Evolutionary conservation across 2,888 invertebrate species (phyloP).

Genomic region (Cryptocheilus praepositus): DNA sequence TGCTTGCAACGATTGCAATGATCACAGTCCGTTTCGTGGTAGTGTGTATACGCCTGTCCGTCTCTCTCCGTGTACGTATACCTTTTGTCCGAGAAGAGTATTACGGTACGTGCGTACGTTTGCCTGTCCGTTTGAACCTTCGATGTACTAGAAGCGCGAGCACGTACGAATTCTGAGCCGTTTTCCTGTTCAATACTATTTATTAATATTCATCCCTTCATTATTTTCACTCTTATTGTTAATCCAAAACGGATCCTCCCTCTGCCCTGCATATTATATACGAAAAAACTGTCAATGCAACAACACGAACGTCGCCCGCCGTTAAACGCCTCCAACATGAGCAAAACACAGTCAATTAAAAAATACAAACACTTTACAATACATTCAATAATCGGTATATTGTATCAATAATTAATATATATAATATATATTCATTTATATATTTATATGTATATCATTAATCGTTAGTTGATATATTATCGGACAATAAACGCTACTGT

Average conservation of each 20-base stretch:
- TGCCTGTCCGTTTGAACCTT: no score
- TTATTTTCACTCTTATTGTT: constrained; percentile 4
- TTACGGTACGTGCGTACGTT: no score
- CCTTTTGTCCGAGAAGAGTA: no score
- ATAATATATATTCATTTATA: constrained; percentile 29
- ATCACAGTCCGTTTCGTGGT: constrained; percentile 66
- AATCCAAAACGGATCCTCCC: background rate
- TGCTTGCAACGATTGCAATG: constrained; percentile 59
- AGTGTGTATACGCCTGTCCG: background rate
- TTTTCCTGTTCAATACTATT: no score
- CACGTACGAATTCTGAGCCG: no score
- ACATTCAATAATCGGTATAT: constrained; percentile 47
- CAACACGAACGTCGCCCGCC: constrained; percentile 40
- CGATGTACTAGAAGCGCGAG: no score
- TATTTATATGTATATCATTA: constrained; percentile 37
- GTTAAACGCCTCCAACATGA: constrained; percentile 41
- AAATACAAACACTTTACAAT: constrained; percentile 65
- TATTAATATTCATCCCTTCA: no score
- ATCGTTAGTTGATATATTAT: constrained; percentile 27
- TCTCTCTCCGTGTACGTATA: no score
- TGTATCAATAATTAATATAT: constrained; percentile 43
- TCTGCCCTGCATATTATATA: constrained; percentile 4
- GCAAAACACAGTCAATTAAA: constrained; percentile 67
- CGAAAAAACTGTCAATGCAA: constrained; percentile 44
- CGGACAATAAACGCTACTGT: constrained; percentile 33